Base-by-base conservation (phyloP, 2,797 vertebrate genomes). In the Merluccius polli region DNA sequence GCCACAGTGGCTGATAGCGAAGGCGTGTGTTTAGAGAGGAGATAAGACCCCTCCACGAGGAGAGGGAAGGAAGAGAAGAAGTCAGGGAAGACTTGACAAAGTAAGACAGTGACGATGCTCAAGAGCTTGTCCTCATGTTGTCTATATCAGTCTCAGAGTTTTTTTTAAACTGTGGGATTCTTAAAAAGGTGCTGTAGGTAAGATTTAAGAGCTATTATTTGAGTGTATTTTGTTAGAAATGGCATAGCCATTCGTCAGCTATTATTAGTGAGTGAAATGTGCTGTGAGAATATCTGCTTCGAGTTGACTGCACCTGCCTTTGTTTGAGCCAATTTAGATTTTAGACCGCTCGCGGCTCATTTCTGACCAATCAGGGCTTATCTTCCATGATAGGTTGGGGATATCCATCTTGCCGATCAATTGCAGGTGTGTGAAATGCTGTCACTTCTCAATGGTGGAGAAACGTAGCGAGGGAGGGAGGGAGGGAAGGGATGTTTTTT, bases 1-100 rank as follows among this genome's bases (percentile, higher is more conserved):
- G 75, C 80, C 21, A 52, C 75, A 31, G 52, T 80, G 84, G 72
- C 77, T 79, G 73, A 84, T 73, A 74, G 77, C 21, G 71, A 75
- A 83, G 75, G 27, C 27, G 1, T 81, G 85, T 82, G 81, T 32
- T n/a, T 6, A 65, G 78, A 78, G 81, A 76, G 69, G 9, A 67
- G 70, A 77, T 71, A 63, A 27, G 73, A 77, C 73, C 77, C 76
- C 36, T 65, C 16, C 16, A 2, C 4, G 18, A 16, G 18, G 44
- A 8, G 44, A 8, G 44, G 18, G 48, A 9, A 8, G 48, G 48
- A 59, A 24, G 52, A 24, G n/a, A 1, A 2, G 52, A 59, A n/a
- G 52, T n/a, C 52, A 59, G 52, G 21, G 52, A 59, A 59, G 52
- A 9, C 52, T 59, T 24, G 2, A 24, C 33, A 35, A 21, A 52